Evolutionary conservation across 2,888 invertebrate species (phyloP).

Genomic region (Galeopsomyia nigrocyanea): DNA sequence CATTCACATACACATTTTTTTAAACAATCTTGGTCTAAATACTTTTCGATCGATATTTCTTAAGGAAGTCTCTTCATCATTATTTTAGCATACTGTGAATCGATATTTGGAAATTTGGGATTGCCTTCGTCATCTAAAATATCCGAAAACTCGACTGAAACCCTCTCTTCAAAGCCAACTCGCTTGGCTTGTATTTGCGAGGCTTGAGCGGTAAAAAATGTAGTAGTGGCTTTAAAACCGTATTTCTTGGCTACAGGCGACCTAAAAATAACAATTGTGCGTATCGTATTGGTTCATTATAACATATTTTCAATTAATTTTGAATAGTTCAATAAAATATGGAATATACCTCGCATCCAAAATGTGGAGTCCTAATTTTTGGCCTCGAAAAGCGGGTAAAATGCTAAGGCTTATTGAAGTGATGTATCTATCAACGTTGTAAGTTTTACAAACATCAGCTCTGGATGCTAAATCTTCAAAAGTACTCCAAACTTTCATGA

Average conservation of each 20-base stretch:
- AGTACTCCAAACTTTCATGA: constrained; percentile 38
- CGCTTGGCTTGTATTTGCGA: constrained; percentile 55
- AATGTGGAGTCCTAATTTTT: constrained; percentile 58
- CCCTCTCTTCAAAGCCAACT: constrained; percentile 53
- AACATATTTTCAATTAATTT: too few species aligned
- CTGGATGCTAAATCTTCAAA: constrained; percentile 12
- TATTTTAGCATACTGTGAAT: constrained; percentile 33
- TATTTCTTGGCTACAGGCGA: constrained; percentile 46
- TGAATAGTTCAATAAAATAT: neutral
- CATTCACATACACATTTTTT: too few species aligned
- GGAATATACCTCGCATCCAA: constrained; percentile 56
- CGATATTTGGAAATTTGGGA: constrained; percentile 39
- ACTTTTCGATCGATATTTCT: neutral
- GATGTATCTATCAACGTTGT: constrained; percentile 59
- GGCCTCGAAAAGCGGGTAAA: constrained; percentile 61
- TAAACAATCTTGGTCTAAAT: too few species aligned
- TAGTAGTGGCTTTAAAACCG: constrained; percentile 52
- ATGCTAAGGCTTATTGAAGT: constrained; percentile 63
- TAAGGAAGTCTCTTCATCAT: constrained; percentile 40
- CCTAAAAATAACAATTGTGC: constrained; percentile 23
- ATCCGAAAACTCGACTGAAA: constrained; percentile 40
- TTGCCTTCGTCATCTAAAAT: constrained; percentile 47
- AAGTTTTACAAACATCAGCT: constrained; percentile 46
- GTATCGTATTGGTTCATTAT: too few species aligned
- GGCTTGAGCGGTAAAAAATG: constrained; percentile 54